Percentiles rank a stretch among this genome's conserved stretches.
Conservation (phyloP, 2,888 invertebrate genomes). For the Smittia sp. region DNA sequence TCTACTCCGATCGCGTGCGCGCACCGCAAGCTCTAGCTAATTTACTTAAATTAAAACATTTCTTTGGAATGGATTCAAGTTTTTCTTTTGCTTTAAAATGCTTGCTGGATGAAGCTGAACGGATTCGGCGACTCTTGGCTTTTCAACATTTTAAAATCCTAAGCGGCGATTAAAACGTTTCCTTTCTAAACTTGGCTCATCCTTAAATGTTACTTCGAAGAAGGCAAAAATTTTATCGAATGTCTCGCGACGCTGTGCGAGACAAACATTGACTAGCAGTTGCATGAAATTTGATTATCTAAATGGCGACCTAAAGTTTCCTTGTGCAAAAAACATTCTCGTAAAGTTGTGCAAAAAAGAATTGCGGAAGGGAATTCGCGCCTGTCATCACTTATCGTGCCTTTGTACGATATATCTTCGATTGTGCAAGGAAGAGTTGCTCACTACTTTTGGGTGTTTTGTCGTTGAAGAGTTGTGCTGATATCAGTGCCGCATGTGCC, state of each 20-base stretch:
- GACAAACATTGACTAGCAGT: slow-evolving; percentile 4
- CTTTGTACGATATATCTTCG: too few species aligned
- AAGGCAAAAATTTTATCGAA: not conserved
- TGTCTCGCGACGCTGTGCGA: not conserved
- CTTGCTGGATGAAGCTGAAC: slow-evolving; percentile 1
- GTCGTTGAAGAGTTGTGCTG: not conserved
- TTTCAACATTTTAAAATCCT: not conserved
- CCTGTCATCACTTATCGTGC: too few species aligned
- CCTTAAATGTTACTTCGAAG: not conserved
- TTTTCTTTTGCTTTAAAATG: not conserved
- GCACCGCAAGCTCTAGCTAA: not conserved
- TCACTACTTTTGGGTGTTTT: not conserved
- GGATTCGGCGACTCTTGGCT: not conserved
- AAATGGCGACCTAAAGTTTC: not conserved
- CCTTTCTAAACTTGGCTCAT: not conserved
- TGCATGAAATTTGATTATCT: slow-evolving; percentile 14
- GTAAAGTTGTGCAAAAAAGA: slow-evolving; percentile 16
- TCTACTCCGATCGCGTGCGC: not conserved
- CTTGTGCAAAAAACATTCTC: not conserved
- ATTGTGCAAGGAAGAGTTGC: not conserved
- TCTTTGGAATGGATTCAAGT: not conserved
- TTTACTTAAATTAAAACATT: not conserved
- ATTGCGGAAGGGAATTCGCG: slow-evolving; percentile 12
- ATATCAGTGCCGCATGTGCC: not conserved
- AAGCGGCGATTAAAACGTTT: not conserved